A percentile compares a stretch with the other conserved stretches of the same genome.
phyloP scores from a whole-genome alignment of 1,140 invertebrate species.

The Ctenoplectra terminalis region DNA sequence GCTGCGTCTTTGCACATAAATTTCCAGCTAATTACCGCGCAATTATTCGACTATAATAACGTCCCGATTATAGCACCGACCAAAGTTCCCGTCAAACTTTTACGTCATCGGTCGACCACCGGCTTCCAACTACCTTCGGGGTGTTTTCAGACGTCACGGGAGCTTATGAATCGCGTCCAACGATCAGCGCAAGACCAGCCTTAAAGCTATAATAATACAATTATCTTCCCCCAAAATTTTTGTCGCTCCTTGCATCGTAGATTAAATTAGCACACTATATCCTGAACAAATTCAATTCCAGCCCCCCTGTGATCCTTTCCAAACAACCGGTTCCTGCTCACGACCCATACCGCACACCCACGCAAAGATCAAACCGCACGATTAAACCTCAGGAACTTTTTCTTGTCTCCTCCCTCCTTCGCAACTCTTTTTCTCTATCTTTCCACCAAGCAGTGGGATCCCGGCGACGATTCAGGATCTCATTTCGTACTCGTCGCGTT shows the following conservation, averaged over 20 bases:
- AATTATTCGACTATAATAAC: constrained; percentile 43
- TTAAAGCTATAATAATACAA: background rate
- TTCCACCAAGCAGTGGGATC: background rate
- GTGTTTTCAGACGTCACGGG: background rate
- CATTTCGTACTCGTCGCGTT: constrained; percentile 46
- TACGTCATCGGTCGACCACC: background rate
- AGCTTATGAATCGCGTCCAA: background rate
- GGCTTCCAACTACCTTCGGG: background rate
- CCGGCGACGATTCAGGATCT: constrained; percentile 43
- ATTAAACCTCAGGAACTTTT: background rate
- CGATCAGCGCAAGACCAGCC: no score
- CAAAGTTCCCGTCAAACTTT: constrained; percentile 26
- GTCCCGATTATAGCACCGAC: background rate
- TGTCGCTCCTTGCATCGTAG: background rate
- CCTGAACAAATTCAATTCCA: constrained; percentile 23
- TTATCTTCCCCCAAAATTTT: no score
- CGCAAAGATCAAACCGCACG: constrained; percentile 15
- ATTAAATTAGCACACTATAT: background rate
- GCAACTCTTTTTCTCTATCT: background rate
- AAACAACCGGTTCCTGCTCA: background rate
- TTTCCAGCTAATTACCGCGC: constrained; percentile 32
- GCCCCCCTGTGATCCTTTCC: background rate
- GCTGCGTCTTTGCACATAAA: background rate
- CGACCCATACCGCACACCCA: background rate
- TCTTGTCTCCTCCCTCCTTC: no score